Percentiles rank a stretch among this genome's conserved stretches.
Conservation (phyloP, 2,888 invertebrate species). For the Frankliniella fusca region DNA sequence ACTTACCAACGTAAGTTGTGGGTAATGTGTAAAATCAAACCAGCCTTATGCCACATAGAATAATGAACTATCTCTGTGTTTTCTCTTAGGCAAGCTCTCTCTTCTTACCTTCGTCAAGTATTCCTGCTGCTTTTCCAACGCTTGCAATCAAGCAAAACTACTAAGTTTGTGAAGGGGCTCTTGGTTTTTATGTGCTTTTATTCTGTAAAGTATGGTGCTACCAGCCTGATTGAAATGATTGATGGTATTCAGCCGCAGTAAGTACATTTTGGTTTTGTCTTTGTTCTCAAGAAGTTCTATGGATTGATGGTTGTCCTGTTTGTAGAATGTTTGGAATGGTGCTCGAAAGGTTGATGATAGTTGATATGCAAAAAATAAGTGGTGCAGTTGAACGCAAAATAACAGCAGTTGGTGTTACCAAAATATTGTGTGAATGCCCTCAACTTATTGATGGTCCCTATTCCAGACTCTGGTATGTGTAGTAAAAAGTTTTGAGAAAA, state of each 20-base stretch:
- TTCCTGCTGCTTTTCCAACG: conserved; percentile 91
- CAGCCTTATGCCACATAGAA: conserved; percentile 25
- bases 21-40: conserved; percentile 13
- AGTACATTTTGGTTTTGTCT: conserved; percentile 45
- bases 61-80: conserved; percentile 32
- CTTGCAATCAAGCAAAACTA: conserved; percentile 87
- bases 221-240: conserved; percentile 67
- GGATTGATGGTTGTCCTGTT: conserved; percentile 18
- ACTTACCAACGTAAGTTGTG: conserved; percentile 69
- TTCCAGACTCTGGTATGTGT: conserved; percentile 52
- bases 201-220: conserved; percentile 73
- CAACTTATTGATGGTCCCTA: conserved; percentile 65
- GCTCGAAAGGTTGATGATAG: conserved; percentile 77
- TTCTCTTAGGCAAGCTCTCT: conserved; percentile 61
- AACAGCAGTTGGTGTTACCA: conserved; percentile 83
- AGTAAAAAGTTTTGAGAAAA: background rate
- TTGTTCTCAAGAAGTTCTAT: conserved; percentile 25
- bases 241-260: conserved; percentile 82
- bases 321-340: conserved; percentile 93
- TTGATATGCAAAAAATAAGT: conserved; percentile 81
- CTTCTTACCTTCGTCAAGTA: conserved; percentile 77
- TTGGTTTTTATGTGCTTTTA: conserved; percentile 89
- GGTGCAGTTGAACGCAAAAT: conserved; percentile 82
- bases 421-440: conserved; percentile 74
- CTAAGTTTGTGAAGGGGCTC: conserved; percentile 86